Evolutionary conservation across 2,113 vertebrate species (phyloP).

Genomic region (Ardeotis arabs): DNA sequence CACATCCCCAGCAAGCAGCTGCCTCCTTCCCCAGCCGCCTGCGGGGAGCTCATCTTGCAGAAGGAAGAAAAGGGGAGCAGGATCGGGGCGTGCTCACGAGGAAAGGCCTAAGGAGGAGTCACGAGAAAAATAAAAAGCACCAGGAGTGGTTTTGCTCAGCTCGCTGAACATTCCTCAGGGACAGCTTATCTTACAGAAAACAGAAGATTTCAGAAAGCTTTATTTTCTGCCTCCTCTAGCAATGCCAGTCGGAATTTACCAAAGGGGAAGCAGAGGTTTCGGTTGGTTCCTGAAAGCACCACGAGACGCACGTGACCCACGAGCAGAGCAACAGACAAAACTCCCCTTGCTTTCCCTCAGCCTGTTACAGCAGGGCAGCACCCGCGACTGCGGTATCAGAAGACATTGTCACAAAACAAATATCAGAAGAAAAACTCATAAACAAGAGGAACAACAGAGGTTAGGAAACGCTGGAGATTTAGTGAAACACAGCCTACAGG

Average conservation of each 20-base stretch:
- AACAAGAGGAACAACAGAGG: background rate
- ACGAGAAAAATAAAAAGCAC: background rate
- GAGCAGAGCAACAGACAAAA: background rate
- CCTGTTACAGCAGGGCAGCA: background rate
- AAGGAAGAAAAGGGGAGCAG: background rate
- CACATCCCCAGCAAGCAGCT: background rate
- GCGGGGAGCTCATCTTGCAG: background rate
- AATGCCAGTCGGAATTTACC: background rate
- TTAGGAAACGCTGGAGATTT: background rate
- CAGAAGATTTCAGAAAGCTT: background rate
- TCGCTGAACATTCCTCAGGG: fast-evolving
- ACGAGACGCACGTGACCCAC: fast-evolving
- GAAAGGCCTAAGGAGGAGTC: background rate
- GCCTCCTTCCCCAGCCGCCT: background rate
- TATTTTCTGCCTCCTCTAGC: background rate
- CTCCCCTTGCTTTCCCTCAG: background rate
- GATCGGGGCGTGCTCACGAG: background rate
- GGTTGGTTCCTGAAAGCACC: background rate
- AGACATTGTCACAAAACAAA: fast-evolving
- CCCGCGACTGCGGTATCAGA: fast-evolving
- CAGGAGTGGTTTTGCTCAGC: background rate
- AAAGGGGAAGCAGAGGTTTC: constrained; percentile 1
- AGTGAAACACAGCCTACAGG: background rate
- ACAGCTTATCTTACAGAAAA: background rate
- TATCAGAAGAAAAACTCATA: background rate